A percentile compares a stretch with the other conserved stretches of the same genome.
Evolutionary conservation across 53 echinoderm and acorn worm genomes (phyloP).

Genomic region (Echinarachnius parma): DNA sequence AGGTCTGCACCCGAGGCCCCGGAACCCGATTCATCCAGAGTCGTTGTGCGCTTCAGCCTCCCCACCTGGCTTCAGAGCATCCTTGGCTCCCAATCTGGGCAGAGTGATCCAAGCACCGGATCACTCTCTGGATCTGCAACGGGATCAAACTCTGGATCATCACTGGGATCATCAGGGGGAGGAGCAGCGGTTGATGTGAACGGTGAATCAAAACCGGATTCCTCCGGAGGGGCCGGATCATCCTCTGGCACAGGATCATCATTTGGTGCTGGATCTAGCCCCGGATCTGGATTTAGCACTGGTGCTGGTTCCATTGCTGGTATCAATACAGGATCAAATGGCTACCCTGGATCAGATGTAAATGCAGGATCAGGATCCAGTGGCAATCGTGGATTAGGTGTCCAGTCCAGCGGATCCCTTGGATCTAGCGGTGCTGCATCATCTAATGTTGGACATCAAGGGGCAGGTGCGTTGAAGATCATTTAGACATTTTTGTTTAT

Average conservation of each 20-base stretch:
- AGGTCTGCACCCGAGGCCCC: not conserved
- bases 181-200: no score
- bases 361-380: not conserved
- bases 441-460: no score
- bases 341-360: not conserved
- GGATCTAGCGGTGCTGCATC: no score
- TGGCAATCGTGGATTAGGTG: constrained; percentile 1
- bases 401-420: no score
- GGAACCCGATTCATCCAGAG: not conserved
- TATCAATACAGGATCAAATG: not conserved
- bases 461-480: no score
- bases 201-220: no score
- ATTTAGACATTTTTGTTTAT: no score
- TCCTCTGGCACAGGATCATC: no score
- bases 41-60: constrained; percentile 17
- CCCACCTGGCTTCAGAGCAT: constrained; percentile 29
- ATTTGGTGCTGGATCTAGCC: not conserved
- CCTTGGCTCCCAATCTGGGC: not conserved
- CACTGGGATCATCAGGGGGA: not conserved
- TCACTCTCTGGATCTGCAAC: not conserved
- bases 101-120: no score
- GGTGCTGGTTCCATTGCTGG: not conserved
- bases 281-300: not conserved
- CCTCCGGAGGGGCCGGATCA: no score
- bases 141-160: not conserved